Evolutionary conservation across 2,113 vertebrate genomes (phyloP).

Genomic region (Thinocorus orbignyianus): DNA sequence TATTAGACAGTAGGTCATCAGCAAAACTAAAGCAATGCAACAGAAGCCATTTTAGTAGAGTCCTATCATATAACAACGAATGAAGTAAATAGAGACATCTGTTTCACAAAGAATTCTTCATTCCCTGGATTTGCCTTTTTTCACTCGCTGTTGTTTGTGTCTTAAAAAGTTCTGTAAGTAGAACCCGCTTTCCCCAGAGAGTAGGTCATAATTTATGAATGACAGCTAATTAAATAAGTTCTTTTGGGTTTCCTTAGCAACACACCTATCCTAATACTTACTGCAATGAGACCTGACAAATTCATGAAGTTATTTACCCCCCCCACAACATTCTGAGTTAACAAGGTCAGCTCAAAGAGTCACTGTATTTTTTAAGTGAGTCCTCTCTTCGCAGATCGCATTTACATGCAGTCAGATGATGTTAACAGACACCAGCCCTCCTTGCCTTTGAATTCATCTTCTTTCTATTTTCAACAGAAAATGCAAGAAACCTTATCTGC

Average conservation of each 20-base stretch:
- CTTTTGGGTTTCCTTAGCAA: conserved; percentile 7
- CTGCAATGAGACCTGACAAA: background rate
- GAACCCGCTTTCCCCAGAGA: background rate
- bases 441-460: background rate
- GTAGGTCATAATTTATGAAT: background rate
- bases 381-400: background rate
- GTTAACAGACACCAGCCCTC: background rate
- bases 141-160: background rate
- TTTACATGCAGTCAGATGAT: background rate
- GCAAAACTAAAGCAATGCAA: background rate
- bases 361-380: background rate
- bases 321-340: background rate
- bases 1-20: background rate
- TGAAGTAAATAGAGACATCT: background rate
- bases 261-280: background rate
- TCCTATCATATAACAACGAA: background rate
- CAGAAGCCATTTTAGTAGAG: background rate
- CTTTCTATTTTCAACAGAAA: background rate
- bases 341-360: background rate
- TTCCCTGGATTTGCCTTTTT: background rate
- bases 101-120: background rate
- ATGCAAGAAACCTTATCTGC: background rate
- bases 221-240: background rate
- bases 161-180: background rate
- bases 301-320: background rate